phyloP scores from a whole-genome alignment of 2,888 invertebrate genomes.

The Melikaiella ostensackeni region DNA sequence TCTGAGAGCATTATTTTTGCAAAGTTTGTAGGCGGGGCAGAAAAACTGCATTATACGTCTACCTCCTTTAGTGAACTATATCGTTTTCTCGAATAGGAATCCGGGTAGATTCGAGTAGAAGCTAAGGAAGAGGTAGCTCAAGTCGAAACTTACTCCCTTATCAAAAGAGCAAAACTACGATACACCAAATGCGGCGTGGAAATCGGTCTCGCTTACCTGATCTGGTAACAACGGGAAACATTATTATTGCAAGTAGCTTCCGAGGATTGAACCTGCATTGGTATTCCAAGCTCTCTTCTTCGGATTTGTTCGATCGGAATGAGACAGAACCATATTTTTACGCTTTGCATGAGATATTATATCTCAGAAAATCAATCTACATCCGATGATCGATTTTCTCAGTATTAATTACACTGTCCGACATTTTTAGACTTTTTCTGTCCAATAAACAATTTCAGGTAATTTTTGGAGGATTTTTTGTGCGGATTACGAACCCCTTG shows the following conservation, averaged over 20 bases:
- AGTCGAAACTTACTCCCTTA: background rate
- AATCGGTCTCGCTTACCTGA: conserved; percentile 74
- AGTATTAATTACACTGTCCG: background rate
- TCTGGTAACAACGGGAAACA: conserved; percentile 73
- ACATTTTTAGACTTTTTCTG: too few species aligned
- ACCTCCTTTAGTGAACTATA: too few species aligned
- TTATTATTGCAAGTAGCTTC: conserved; percentile 66
- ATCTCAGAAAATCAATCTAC: background rate
- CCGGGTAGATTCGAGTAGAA: too few species aligned
- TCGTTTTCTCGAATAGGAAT: too few species aligned
- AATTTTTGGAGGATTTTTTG: too few species aligned
- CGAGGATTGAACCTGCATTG: conserved; percentile 55
- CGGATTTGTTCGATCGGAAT: too few species aligned
- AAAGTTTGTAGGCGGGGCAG: too few species aligned
- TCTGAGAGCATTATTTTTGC: too few species aligned
- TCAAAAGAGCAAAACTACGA: background rate
- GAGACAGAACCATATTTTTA: conserved; percentile 54
- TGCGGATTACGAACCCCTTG: too few species aligned
- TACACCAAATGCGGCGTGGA: conserved; percentile 70
- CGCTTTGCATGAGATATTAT: background rate
- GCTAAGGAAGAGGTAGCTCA: background rate
- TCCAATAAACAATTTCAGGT: too few species aligned
- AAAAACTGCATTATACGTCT: too few species aligned
- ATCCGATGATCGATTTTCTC: background rate
- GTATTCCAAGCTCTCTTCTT: conserved; percentile 54